Conservation (phyloP, 2,888 invertebrate genomes). For the Teleiodes luculella region DNA sequence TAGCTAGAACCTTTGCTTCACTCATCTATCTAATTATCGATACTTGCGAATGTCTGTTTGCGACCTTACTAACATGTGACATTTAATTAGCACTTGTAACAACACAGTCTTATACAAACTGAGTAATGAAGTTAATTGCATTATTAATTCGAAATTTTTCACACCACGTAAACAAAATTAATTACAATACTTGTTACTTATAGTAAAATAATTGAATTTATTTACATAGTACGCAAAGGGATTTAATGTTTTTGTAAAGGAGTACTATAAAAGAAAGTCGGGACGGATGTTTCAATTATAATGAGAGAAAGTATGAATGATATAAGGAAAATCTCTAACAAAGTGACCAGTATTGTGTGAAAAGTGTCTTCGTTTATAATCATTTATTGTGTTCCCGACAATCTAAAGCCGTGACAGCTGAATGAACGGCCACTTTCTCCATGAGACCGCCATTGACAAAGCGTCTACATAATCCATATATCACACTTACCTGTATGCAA, state of each 20-base stretch:
- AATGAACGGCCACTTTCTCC: conserved; percentile 5
- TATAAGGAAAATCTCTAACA: not conserved
- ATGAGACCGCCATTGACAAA: conserved; percentile 4
- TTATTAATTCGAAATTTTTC: too few species aligned
- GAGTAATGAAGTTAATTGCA: not conserved
- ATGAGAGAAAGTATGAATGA: conserved; percentile 1
- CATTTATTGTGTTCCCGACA: conserved; percentile 1
- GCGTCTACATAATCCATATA: not conserved
- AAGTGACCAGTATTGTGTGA: conserved; percentile 1
- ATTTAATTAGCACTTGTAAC: not conserved
- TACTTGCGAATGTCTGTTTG: not conserved
- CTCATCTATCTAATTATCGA: not conserved
- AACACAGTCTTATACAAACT: not conserved
- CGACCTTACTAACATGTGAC: not conserved
- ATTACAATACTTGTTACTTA: too few species aligned
- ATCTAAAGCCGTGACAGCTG: not conserved
- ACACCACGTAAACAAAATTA: too few species aligned
- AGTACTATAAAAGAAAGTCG: not conserved
- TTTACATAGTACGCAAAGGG: too few species aligned
- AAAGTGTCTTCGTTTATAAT: conserved; percentile 1
- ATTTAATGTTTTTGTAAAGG: not conserved
- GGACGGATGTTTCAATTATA: not conserved
- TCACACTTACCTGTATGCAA: not conserved
- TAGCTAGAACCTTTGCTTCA: not conserved
- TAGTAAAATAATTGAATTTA: too few species aligned